These are phyloP conservation scores for Eolophus roseicapilla DNA, from an alignment of 2,113 vertebrate genomes.

Conservation along the genomic window DNA sequence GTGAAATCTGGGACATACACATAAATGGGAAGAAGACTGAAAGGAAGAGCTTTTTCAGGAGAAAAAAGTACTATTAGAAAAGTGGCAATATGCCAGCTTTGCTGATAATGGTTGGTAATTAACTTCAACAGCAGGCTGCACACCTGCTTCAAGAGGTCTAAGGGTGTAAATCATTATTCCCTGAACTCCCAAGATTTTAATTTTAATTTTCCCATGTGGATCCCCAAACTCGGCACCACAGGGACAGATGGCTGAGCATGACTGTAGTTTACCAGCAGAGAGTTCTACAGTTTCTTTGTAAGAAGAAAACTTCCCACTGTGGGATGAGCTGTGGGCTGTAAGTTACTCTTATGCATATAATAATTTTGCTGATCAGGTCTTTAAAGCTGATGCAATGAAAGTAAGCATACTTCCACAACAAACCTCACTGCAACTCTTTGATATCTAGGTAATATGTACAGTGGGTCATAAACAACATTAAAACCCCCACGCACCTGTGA, in stretches of 20 bases:
- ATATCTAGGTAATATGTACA: neutral
- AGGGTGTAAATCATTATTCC: neutral
- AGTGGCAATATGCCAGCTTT: constrained; percentile 11
- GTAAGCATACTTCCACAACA: neutral
- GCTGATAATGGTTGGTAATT: constrained; percentile 23
- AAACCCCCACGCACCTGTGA: neutral
- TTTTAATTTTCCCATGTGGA: constrained; percentile 2
- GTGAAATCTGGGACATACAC: neutral
- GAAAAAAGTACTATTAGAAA: constrained; percentile 5
- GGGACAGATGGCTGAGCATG: neutral
- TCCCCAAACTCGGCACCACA: neutral
- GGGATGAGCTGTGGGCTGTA: neutral
- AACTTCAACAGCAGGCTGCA: constrained; percentile 30
- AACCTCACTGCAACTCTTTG: neutral
- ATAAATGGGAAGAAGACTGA: neutral
- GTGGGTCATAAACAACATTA: neutral
- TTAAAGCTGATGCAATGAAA: neutral
- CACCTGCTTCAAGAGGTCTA: constrained; percentile 21
- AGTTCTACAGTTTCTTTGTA: neutral
- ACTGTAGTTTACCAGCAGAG: neutral
- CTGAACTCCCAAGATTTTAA: neutral
- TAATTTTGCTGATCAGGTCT: neutral
- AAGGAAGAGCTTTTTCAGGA: neutral
- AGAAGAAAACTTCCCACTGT: neutral
- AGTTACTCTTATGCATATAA: neutral